Conservation (phyloP, 2,797 vertebrate genomes). For the Natrix natrix region DNA sequence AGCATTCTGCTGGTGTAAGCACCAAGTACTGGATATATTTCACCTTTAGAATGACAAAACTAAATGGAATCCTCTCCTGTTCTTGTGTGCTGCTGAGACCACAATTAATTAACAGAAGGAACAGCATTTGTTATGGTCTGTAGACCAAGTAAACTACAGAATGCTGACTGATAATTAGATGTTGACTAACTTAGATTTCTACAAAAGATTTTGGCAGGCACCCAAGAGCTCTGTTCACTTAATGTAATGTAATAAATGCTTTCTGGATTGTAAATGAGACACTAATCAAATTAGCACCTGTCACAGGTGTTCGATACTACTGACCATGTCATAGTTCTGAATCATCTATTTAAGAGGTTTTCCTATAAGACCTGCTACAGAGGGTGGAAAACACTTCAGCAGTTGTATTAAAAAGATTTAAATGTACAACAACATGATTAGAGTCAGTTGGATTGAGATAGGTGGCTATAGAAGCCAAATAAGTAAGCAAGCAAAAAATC, state of each 20-base stretch:
- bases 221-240: neutral
- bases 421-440: neutral
- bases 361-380: neutral
- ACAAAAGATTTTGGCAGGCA: neutral
- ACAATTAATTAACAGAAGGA: neutral
- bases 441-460: neutral
- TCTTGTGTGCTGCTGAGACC: neutral
- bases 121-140: neutral
- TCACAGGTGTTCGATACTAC: neutral
- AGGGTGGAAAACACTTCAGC: neutral
- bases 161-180: neutral
- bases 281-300: neutral
- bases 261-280: neutral
- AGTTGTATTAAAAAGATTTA: neutral
- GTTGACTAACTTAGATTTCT: neutral
- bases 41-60: neutral
- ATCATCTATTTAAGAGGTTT: neutral
- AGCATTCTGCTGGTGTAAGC: conserved; percentile 14
- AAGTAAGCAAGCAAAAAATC: neutral
- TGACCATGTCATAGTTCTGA: neutral
- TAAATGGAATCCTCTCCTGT: neutral
- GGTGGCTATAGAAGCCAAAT: neutral
- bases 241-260: neutral
- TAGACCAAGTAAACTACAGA: neutral
- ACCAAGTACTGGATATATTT: neutral